phyloP scores from a whole-genome alignment of 1,140 invertebrate species.

The Thalassaphorura encarpata region DNA sequence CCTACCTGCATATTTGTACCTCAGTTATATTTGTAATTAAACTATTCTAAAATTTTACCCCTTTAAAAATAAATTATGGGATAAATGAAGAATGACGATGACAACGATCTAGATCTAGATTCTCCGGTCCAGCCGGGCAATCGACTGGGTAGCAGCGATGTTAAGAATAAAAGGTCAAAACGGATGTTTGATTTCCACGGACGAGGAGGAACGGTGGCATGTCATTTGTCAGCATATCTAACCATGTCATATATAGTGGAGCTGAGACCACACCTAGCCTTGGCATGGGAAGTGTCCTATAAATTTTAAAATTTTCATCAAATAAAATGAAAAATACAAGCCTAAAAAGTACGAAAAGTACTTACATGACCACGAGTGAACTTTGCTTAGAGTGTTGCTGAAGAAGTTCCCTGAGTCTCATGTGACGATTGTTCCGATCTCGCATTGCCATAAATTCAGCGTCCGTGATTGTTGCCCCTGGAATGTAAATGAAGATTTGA shows the following conservation, averaged over 20 bases:
- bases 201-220: constrained; percentile 52
- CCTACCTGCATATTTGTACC: too few relatives aligned
- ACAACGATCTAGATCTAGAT: too few relatives aligned
- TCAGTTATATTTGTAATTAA: too few relatives aligned
- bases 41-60: too few relatives aligned
- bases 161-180: constrained; percentile 54
- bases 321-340: not conserved
- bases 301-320: not conserved
- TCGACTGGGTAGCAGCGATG: too few relatives aligned
- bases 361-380: constrained; percentile 80
- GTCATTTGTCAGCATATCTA: constrained; percentile 48
- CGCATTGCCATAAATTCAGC: constrained; percentile 71
- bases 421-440: constrained; percentile 82
- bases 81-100: too few relatives aligned
- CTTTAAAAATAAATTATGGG: too few relatives aligned
- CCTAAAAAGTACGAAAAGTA: constrained; percentile 20
- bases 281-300: constrained; percentile 21
- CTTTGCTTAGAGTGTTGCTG: constrained; percentile 73
- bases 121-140: too few relatives aligned
- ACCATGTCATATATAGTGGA: constrained; percentile 51
- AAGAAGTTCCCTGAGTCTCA: constrained; percentile 76
- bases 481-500: not conserved
- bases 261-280: constrained; percentile 40
- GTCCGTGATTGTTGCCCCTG: constrained; percentile 57
- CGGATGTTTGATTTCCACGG: constrained; percentile 52